Conservation (phyloP, 2,113 vertebrate species). For the Hyperopisus bebe region DNA sequence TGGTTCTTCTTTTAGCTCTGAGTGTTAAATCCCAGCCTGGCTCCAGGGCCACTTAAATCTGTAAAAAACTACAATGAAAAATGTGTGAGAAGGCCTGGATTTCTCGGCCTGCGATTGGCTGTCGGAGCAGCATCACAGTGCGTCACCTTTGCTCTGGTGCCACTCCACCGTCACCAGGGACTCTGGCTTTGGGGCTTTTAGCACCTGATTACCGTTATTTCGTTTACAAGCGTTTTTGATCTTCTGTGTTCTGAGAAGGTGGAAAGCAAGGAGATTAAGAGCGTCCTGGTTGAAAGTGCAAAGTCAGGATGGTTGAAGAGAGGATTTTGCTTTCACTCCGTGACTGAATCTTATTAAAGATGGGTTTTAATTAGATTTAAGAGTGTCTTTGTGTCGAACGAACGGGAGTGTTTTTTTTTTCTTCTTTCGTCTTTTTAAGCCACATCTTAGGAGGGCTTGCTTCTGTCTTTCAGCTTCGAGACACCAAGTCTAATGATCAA, state of each 20-base stretch:
- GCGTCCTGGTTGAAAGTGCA: neutral
- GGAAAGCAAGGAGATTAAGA: neutral
- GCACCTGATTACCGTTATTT: neutral
- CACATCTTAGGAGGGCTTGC: neutral
- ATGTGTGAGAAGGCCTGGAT: neutral
- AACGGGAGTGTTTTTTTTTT: neutral
- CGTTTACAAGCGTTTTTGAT: conserved; percentile 10
- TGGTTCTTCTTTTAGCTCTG: neutral
- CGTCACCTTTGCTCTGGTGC: neutral
- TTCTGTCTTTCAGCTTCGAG: conserved; percentile 70
- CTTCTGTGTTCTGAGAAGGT: neutral
- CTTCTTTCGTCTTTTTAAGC: neutral
- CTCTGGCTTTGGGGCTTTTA: neutral
- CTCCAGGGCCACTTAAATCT: neutral
- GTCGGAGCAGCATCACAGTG: neutral
- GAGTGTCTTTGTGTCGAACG: neutral
- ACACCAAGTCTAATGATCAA: conserved; percentile 88
- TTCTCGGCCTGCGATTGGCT: neutral
- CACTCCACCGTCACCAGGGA: neutral
- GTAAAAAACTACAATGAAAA: neutral
- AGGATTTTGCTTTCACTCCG: neutral
- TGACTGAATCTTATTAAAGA: conserved; percentile 16
- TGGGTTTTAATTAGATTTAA: neutral
- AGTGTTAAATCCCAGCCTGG: neutral
- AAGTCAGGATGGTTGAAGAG: neutral